Evolutionary conservation across 2,113 vertebrate genomes (phyloP), one percentile per base, ranked within the genome.

Genomic region (Pelmatolapia mariae): DNA sequence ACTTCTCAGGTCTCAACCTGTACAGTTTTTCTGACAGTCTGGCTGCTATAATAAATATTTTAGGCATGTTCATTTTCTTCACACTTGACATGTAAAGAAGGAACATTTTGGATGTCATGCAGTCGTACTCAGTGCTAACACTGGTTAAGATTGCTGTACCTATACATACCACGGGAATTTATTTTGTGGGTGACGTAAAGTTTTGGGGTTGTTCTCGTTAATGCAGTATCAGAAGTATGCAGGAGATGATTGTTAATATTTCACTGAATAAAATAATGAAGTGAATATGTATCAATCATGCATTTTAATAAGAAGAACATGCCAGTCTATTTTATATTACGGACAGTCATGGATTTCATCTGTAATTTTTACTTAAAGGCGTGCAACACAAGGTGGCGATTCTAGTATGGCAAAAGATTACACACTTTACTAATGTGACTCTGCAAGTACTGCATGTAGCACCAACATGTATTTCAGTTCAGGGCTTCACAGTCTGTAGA

Each of bases 41-140:
- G 47, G 26, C 71, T 53, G 59, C 80, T 76, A 26, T 73, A 47
- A 94, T 93, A 57, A 92, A 94, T 94, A 93, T 91, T 95, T 93
- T 15, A 93, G 56, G 12, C 57, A 19, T n/a, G 76, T 84, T 92
- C 22, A 45, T 82, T 87, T 78, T 82, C 56, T 89, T 83, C 54
- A 84, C 76, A 81, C 33, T 53, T 87, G 81, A 53, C 82, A 76
- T 85, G 36, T 89, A 29, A 91, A 45, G 80, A 83, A 81, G 57
- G 82, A 86, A 71, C 29, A 66, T 54, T 19, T 15, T 59, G 24
- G 40, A 66, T 19, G 6, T 40, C 26, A 8, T 50, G 40, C 68
- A 40, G 12, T 73, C 19, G 8, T 36, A 78, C 57, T 10, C 22
- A 33, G 7, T 47, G 52, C 24, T 29, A 29, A 31, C 1, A 6